Base-by-base conservation (phyloP, 2,888 invertebrate species). In the Hirtodrosophila confusa region DNA sequence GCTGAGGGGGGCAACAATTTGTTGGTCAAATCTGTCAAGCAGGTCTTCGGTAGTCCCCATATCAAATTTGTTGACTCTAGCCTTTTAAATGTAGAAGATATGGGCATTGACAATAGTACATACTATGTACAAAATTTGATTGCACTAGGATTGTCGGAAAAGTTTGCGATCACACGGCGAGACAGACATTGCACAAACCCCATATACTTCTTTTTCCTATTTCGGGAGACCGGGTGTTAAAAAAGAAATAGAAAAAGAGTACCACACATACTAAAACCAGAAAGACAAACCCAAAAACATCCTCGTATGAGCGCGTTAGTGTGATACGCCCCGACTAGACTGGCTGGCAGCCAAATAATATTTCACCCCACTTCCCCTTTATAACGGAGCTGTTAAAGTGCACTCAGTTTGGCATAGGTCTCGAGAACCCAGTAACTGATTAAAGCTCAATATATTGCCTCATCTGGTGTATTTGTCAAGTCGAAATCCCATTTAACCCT, bases 271-370 rank as follows among this genome's bases (percentile, higher is more conserved):
- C 11, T 9, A 27, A 27, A 31, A 6, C 31, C 3, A 31, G 31
- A 17, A 27, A 44, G 12, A 9, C 12, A 12, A 17, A 17, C 17
- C 17, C 17, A 17, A 17, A 17, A 10, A 36, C 36, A 64, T 64
- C 31, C 43, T 53, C 23, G 31, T 33, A 12, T 41, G 12, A 31
- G 29, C 33, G 41, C 10, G 40, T 47, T 31, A 45, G 41, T 45
- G 50, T 36, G 24, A 41, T 57, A 48, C 63, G 37, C 50, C 50
- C 51, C 43, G 63, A 63, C 65, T 68, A 85, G 84, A 78, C 86
- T 83, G 83, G 86, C 84, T 78, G 83, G 80, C 83, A 76, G 86
- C 83, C 83, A 83, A 75, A 33, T 49, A 37, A 37, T 50, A 17
- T 8, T 4, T 27, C 40, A 60, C 29, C 41, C 43, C 11, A 7